Conservation (phyloP, 2,797 vertebrate genomes). For the Melanogrammus aeglefinus region DNA sequence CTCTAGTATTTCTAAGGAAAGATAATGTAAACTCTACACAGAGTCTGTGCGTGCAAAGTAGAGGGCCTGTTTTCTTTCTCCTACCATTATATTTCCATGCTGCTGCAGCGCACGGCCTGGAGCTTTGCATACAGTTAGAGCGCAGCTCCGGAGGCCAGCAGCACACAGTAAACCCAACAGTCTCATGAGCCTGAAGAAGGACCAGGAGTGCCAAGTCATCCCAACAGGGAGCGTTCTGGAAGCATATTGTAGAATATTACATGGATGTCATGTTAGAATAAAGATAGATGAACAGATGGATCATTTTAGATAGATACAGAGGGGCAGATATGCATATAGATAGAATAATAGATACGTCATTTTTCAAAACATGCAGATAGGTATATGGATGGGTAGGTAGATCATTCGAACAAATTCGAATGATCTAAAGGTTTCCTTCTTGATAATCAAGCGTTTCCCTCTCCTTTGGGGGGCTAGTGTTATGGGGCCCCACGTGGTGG, state of each 20-base stretch:
- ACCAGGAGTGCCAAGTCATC: not conserved
- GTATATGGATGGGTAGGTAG: not conserved
- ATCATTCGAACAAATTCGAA: not conserved
- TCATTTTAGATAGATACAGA: too few species aligned
- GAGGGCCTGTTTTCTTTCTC: not conserved
- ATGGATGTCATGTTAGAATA: not conserved
- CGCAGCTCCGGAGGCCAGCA: slow-evolving; percentile 36
- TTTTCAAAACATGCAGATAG: not conserved
- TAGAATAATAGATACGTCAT: not conserved
- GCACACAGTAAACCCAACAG: slow-evolving; percentile 46
- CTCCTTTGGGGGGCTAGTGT: too few species aligned
- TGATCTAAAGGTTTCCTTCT: too few species aligned
- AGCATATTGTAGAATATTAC: not conserved
- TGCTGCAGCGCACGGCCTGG: slow-evolving; percentile 43
- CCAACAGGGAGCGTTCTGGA: not conserved
- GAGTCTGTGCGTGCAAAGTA: not conserved
- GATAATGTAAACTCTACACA: not conserved
- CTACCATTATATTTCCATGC: slow-evolving; percentile 1
- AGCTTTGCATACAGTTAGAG: slow-evolving; percentile 70
- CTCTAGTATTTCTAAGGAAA: not conserved
- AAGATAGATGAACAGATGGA: not conserved
- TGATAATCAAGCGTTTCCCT: too few species aligned
- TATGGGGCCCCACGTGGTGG: not conserved
- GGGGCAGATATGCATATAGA: too few species aligned
- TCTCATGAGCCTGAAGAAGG: slow-evolving; percentile 6